A percentile compares a stretch with the other conserved stretches of the same genome.
These are phyloP conservation scores for Psilanteris sp. DNA, from an alignment of 1,140 invertebrate species.

Conservation along the genomic window DNA sequence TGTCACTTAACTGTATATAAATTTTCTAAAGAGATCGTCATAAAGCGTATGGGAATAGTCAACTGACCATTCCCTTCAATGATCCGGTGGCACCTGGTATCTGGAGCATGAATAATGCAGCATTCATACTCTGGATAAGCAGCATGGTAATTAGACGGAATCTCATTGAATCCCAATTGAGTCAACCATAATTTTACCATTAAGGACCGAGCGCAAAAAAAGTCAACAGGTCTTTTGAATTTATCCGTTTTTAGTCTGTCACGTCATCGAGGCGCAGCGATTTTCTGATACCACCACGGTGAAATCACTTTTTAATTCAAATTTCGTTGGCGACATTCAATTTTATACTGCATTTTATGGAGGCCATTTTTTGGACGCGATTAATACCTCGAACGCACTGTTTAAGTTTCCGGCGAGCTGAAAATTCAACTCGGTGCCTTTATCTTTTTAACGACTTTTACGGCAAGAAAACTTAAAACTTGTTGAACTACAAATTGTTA, in stretches of 20 bases:
- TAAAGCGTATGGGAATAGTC: slow-evolving; percentile 1
- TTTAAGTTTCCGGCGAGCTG: too few relatives aligned
- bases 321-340: too few relatives aligned
- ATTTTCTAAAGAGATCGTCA: slow-evolving; percentile 7
- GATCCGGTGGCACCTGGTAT: slow-evolving; percentile 36
- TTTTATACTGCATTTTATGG: too few relatives aligned
- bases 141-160: slow-evolving; percentile 68
- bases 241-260: slow-evolving; percentile 31
- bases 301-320: too few relatives aligned
- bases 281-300: background rate
- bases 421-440: too few relatives aligned
- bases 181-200: slow-evolving; percentile 72
- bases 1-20: background rate
- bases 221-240: slow-evolving; percentile 39
- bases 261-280: background rate
- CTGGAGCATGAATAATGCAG: slow-evolving; percentile 68
- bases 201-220: slow-evolving; percentile 45
- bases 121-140: slow-evolving; percentile 61
- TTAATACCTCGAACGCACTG: too few relatives aligned
- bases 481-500: too few relatives aligned
- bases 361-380: too few relatives aligned
- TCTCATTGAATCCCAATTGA: slow-evolving; percentile 68
- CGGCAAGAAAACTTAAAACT: too few relatives aligned
- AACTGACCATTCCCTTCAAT: slow-evolving; percentile 16
- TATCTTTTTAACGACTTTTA: too few relatives aligned